phyloP scores from a whole-genome alignment of 2,113 vertebrate genomes.

The Suricata suricatta region DNA sequence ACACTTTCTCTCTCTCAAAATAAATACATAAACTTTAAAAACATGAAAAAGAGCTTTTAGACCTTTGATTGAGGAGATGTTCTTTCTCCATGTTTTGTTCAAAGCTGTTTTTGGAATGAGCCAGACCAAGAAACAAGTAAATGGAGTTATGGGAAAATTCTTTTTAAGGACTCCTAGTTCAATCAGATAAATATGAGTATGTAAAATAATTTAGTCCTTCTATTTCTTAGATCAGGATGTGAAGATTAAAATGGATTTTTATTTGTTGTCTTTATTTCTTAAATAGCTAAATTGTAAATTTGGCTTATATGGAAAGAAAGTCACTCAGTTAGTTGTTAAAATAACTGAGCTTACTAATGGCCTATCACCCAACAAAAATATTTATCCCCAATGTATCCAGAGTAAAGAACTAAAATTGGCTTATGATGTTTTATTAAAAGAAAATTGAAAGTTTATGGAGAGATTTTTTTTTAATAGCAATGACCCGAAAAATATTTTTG shows the following conservation, averaged over 20 bases:
- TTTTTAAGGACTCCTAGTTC: slow-evolving; percentile 43
- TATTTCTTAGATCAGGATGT: slow-evolving; percentile 35
- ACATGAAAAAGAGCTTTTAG: not conserved
- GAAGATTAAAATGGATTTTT: slow-evolving; percentile 58
- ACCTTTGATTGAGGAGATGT: not conserved
- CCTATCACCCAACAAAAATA: slow-evolving; percentile 64
- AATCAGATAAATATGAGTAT: slow-evolving; percentile 56
- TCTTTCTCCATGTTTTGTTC: slow-evolving; percentile 7
- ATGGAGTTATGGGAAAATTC: slow-evolving; percentile 58
- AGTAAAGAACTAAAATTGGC: slow-evolving; percentile 22
- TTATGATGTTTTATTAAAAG: slow-evolving; percentile 45
- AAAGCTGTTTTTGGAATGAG: slow-evolving; percentile 50
- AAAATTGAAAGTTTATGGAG: slow-evolving; percentile 43
- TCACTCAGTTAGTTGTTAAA: slow-evolving; percentile 52
- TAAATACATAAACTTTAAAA: too few relatives aligned
- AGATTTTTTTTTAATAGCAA: slow-evolving; percentile 43
- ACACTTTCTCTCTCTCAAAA: too few relatives aligned
- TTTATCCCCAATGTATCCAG: slow-evolving; percentile 21
- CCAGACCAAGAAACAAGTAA: slow-evolving; percentile 57
- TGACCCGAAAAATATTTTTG: slow-evolving; percentile 44
- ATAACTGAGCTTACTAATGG: slow-evolving; percentile 35
- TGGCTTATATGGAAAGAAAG: slow-evolving; percentile 30
- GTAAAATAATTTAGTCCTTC: slow-evolving; percentile 7
- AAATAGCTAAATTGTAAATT: slow-evolving; percentile 56
- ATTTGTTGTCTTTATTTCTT: slow-evolving; percentile 57